These are phyloP conservation scores for Cynodonichthys magdalenae DNA, from an alignment of 2,797 vertebrate species.

Conservation along the genomic window DNA sequence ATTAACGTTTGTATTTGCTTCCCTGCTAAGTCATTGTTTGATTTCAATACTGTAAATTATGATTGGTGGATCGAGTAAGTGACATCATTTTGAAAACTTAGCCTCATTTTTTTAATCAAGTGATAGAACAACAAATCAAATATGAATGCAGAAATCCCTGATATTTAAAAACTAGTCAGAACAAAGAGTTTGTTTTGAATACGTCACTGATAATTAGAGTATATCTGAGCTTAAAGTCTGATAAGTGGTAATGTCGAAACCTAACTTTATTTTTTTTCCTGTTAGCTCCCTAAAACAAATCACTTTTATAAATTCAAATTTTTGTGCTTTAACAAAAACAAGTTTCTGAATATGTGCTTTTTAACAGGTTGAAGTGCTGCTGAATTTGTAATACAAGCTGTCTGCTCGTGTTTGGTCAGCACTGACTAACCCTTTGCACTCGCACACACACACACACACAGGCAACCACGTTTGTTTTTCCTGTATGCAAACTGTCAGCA, in stretches of 20 bases:
- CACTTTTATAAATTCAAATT: not conserved
- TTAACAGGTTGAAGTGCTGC: not conserved
- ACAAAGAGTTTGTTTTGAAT: not conserved
- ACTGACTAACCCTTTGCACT: not conserved
- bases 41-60: not conserved
- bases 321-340: not conserved
- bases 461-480: slow-evolving; percentile 11
- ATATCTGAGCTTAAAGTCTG: not conserved
- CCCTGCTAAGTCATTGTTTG: not conserved
- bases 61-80: not conserved
- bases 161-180: not conserved
- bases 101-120: not conserved
- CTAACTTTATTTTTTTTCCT: not conserved
- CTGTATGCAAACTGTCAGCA: slow-evolving; percentile 24
- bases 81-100: not conserved
- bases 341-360: not conserved
- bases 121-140: not conserved
- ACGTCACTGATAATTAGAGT: not conserved
- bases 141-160: not conserved
- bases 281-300: not conserved
- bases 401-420: slow-evolving; percentile 9
- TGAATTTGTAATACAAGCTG: not conserved
- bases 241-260: not conserved
- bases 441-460: not conserved
- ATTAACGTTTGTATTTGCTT: too few relatives aligned